phyloP scores from a whole-genome alignment of 2,797 vertebrate species.

The Peromyscus attwateri region DNA sequence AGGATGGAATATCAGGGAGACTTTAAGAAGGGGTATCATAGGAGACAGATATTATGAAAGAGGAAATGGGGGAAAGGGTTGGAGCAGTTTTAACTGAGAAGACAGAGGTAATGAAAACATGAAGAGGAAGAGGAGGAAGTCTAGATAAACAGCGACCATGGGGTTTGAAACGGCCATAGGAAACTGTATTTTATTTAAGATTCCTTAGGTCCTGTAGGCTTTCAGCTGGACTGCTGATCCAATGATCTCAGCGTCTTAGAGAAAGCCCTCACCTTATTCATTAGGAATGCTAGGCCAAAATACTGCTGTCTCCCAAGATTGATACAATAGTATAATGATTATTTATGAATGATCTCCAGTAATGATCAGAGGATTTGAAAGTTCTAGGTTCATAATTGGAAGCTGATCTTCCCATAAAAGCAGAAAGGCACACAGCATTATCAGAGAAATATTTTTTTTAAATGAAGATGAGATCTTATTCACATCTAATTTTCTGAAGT shows the following conservation, averaged over 20 bases:
- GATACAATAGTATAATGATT: background rate
- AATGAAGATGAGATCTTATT: background rate
- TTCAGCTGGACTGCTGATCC: background rate
- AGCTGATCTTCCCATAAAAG: background rate
- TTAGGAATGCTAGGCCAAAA: background rate
- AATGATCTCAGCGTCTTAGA: background rate
- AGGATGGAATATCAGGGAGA: background rate
- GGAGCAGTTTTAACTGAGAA: background rate
- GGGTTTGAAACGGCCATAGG: background rate
- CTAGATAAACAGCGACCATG: background rate
- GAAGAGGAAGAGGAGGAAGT: too few species aligned
- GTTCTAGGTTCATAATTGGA: background rate
- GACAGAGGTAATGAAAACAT: background rate
- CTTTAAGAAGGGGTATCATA: background rate
- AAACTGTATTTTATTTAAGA: background rate
- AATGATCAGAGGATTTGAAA: background rate
- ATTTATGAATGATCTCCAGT: background rate
- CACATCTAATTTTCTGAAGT: background rate
- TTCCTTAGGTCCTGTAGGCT: background rate
- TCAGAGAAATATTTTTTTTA: background rate
- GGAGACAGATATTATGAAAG: background rate
- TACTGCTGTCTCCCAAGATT: background rate
- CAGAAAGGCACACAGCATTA: background rate
- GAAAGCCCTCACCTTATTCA: background rate
- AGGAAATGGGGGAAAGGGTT: background rate